Base-by-base conservation (phyloP, 2,888 invertebrate species). In the Cryptosula pallasiana region DNA sequence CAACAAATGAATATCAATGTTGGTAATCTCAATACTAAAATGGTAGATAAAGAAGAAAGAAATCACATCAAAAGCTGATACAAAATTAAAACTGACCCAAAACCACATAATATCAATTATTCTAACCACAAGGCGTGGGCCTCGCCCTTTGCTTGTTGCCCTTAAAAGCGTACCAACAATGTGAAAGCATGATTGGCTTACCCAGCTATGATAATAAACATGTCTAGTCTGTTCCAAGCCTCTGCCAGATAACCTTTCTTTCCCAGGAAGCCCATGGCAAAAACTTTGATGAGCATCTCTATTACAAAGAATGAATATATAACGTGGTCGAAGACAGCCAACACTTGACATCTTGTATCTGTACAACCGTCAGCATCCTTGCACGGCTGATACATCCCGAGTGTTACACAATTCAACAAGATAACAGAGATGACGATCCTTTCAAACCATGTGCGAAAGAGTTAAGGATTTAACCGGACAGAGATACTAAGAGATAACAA, bases 301-400 rank as follows among this genome's bases (percentile, higher is more conserved):
- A 96, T 86, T 71, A 96, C 91, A 88, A 99, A 99, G 88, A 97
- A 97, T 77, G 91, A 94, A 87, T 99, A 99, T 86, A 99, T 99
- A 83, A 95, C 92, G 86, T 99, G 96, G 86, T 99, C 99, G 86
- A 98, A 94, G 84, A 93, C 91, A 91, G 95, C 89, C 5, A 88
- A 84, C 57, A 84, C 77, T 27, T 79, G 78, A 77, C 88, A 88
- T 16, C 87, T 81, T 29, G 82, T 79, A 1, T 86, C 82, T 29
- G 76, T 87, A 86, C 99, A 99, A 72, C 58, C 54, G 45, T 79
- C 77, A 69, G 79, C 79, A 75, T 85, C 97, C 81, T 93, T 92
- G 86, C 99, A 99, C 32, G 99, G 99, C 87, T 97, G 94, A 87
- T 98, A 99, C 98, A 99, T 98, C 75, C 99, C 99, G 81, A 99